A percentile compares a stretch with the other conserved stretches of the same genome.
These are phyloP conservation scores for Tethea ocularis DNA, from an alignment of 2,888 invertebrate genomes.

Conservation along the genomic window DNA sequence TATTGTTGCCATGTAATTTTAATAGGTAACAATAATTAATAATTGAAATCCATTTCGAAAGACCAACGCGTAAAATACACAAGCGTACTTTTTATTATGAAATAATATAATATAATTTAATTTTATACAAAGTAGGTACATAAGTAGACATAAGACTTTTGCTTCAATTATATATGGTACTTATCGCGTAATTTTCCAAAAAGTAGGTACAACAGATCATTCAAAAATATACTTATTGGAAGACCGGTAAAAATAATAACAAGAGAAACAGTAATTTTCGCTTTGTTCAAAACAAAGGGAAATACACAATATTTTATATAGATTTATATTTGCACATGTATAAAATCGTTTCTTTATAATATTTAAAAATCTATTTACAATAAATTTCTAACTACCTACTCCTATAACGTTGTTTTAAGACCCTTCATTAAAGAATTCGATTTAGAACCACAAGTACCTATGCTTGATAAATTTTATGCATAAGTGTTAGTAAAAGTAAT, in stretches of 20 bases:
- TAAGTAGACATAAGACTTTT: conserved; percentile 32
- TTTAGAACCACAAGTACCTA: conserved; percentile 45
- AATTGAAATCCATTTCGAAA: not conserved
- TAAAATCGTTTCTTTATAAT: conserved; percentile 58
- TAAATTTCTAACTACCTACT: conserved; percentile 68
- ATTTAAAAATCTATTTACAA: conserved; percentile 71
- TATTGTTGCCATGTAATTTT: not conserved
- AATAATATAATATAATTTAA: not conserved
- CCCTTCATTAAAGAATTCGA: conserved; percentile 46
- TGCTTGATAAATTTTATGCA: not conserved
- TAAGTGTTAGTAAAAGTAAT: conserved; percentile 11
- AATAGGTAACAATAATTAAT: too few species aligned
- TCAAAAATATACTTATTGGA: conserved; percentile 57
- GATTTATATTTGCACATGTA: conserved; percentile 60
- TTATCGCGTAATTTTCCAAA: not conserved
- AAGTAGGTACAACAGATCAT: conserved; percentile 7
- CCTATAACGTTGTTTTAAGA: conserved; percentile 61
- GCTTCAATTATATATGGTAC: conserved; percentile 18
- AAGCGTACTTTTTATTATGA: not conserved
- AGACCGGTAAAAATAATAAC: conserved; percentile 66
- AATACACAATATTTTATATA: conserved; percentile 41
- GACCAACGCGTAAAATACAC: not conserved
- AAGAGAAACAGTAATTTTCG: conserved; percentile 38
- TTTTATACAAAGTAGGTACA: conserved; percentile 7
- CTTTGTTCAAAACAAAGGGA: conserved; percentile 40